A percentile compares a stretch with the other conserved stretches of the same genome.
phyloP scores from a whole-genome alignment of 2,888 invertebrate genomes.

The Coecobrya sp. region DNA sequence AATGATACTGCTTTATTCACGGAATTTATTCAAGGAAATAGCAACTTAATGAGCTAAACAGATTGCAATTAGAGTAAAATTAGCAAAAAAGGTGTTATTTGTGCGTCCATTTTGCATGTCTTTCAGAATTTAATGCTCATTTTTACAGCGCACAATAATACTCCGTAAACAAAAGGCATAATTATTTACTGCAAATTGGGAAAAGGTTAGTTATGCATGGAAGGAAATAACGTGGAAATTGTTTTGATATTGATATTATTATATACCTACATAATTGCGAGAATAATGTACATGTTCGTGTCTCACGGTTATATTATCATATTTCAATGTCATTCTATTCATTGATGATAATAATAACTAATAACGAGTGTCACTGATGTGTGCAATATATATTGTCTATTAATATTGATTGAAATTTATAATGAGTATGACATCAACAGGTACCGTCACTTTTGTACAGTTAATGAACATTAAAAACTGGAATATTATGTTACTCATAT shows the following conservation, averaged over 20 bases:
- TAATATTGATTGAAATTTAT: neutral
- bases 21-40: slow-evolving; percentile 77
- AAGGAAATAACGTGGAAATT: slow-evolving; percentile 57
- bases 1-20: slow-evolving; percentile 50
- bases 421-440: neutral
- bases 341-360: neutral
- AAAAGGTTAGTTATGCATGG: slow-evolving; percentile 63
- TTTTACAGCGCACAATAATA: neutral
- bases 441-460: neutral
- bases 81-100: slow-evolving; percentile 71
- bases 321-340: slow-evolving; percentile 73
- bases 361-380: slow-evolving; percentile 29
- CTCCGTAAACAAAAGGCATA: slow-evolving; percentile 26
- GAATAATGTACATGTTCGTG: slow-evolving; percentile 56
- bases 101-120: slow-evolving; percentile 55
- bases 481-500: no score
- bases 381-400: slow-evolving; percentile 4
- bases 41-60: slow-evolving; percentile 78
- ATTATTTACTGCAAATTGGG: neutral
- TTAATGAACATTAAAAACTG: no score
- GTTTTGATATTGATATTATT: slow-evolving; percentile 53
- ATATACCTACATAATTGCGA: slow-evolving; percentile 65
- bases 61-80: slow-evolving; percentile 77
- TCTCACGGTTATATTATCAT: slow-evolving; percentile 77
- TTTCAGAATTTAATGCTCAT: slow-evolving; percentile 37